phyloP scores from a whole-genome alignment of 1,140 invertebrate genomes.

The Diachasma alloeum region DNA sequence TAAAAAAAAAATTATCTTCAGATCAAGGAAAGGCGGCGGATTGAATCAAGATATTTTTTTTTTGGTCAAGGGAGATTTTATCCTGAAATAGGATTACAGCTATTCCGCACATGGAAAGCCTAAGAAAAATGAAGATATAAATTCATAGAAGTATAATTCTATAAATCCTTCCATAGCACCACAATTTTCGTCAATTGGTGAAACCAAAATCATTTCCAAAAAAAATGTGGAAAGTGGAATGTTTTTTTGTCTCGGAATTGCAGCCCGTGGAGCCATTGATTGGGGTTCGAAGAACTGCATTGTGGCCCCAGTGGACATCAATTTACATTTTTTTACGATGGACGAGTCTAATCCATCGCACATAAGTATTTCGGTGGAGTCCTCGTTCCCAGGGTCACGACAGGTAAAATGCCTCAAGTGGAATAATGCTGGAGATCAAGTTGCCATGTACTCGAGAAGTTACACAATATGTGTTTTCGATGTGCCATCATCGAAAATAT shows the following conservation, averaged over 20 bases:
- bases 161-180: no score
- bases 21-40: no score
- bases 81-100: no score
- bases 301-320: neutral
- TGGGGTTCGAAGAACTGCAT: constrained; percentile 42
- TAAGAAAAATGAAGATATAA: no score
- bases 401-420: constrained; percentile 38
- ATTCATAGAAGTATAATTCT: no score
- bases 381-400: neutral
- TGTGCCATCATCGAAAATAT: constrained; percentile 1
- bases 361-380: neutral
- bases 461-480: constrained; percentile 7
- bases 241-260: neutral
- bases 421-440: constrained; percentile 37
- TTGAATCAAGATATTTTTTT: no score
- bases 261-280: constrained; percentile 35
- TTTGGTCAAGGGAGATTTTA: no score
- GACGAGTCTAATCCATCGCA: neutral
- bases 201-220: no score
- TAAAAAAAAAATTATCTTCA: no score
- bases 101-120: no score
- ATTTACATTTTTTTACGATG: constrained; percentile 28
- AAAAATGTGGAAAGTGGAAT: neutral
- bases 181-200: no score
- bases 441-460: constrained; percentile 8